These are phyloP conservation scores for Aporophyla lueneburgensis DNA, from an alignment of 2,888 invertebrate species.

Conservation along the genomic window DNA sequence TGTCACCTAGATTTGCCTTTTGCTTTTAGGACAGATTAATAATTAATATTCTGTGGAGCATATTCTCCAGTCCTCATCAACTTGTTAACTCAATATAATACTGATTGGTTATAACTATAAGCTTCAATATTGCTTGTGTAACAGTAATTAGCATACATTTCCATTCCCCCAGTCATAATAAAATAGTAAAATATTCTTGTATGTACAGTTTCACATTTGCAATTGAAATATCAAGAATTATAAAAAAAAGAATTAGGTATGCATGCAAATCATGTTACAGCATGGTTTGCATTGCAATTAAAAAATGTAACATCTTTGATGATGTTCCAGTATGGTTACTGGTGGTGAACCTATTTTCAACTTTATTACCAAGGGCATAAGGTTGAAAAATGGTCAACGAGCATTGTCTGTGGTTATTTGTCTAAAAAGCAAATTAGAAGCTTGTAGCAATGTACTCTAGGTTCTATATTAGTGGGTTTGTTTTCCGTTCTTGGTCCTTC, in stretches of 20 bases:
- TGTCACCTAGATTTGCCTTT: neutral
- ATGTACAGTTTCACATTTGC: neutral
- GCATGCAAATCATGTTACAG: constrained; percentile 18
- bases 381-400: too few relatives aligned
- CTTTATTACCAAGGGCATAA: too few relatives aligned
- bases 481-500: too few relatives aligned
- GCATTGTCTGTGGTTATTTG: too few relatives aligned
- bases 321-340: too few relatives aligned
- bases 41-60: neutral
- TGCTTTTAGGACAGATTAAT: neutral
- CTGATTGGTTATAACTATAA: neutral
- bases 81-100: neutral
- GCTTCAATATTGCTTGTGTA: neutral
- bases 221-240: neutral
- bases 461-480: too few relatives aligned
- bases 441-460: neutral
- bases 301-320: neutral
- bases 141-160: constrained; percentile 31
- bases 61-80: neutral
- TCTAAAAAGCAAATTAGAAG: neutral
- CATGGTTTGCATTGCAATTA: neutral
- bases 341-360: too few relatives aligned
- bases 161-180: neutral
- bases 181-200: constrained; percentile 5
- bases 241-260: constrained; percentile 14